These are phyloP conservation scores for Onychomys torridus DNA, from an alignment of 2,797 vertebrate species.

Conservation along the genomic window DNA sequence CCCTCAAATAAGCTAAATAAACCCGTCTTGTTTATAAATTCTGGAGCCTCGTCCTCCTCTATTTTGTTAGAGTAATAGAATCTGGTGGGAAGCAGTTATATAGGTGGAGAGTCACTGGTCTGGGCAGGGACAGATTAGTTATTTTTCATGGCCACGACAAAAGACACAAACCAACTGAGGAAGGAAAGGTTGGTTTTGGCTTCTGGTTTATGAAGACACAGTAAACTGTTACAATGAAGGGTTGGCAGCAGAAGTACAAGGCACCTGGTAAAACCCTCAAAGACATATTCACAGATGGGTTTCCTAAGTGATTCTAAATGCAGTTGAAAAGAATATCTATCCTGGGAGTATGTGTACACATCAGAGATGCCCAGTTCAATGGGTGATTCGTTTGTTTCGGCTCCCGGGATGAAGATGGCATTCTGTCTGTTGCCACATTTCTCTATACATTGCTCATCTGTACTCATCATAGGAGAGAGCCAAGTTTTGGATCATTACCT, in stretches of 20 bases:
- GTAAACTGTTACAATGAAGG: neutral
- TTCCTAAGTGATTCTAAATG: neutral
- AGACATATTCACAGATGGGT: neutral
- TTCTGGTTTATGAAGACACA: neutral
- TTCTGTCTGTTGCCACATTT: neutral
- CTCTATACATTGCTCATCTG: neutral
- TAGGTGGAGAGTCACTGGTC: neutral
- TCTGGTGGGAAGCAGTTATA: neutral
- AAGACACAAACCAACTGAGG: neutral
- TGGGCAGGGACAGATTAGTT: too few species aligned
- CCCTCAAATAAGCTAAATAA: neutral
- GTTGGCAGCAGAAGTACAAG: neutral
- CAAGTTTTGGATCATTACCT: neutral
- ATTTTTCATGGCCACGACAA: neutral
- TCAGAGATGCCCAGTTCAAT: neutral
- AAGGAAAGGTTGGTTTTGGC: neutral
- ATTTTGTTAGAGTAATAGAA: neutral
- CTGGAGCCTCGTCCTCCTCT: accelerated
- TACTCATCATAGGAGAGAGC: too few species aligned
- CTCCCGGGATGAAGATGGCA: accelerated
- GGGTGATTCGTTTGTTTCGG: accelerated
- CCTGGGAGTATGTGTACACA: accelerated
- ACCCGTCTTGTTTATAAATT: neutral
- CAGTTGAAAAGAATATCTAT: neutral
- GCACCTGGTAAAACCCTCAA: neutral